Evolutionary conservation across 2,888 invertebrate genomes (phyloP).

Genomic region (Ethmia dodecea): DNA sequence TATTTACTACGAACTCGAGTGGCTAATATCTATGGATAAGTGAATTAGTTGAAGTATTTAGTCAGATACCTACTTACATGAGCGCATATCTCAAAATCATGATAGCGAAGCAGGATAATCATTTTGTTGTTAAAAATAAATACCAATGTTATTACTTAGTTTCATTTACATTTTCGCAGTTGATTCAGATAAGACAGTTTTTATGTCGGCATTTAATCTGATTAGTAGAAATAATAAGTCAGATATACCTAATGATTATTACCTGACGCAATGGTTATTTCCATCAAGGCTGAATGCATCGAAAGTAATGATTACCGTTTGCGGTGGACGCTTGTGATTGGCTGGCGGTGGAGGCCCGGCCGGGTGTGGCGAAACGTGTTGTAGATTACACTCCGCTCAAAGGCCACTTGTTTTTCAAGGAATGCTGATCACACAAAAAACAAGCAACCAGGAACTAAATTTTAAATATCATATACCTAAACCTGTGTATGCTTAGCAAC

Average conservation of each 20-base stretch:
- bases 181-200: no score
- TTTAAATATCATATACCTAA: background rate
- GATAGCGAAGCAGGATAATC: no score
- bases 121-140: no score
- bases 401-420: constrained; percentile 33
- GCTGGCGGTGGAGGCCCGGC: constrained; percentile 61
- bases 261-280: constrained; percentile 51
- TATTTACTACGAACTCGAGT: no score
- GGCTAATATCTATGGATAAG: no score
- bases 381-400: constrained; percentile 32
- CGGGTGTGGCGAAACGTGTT: constrained; percentile 63
- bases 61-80: no score
- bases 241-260: constrained; percentile 15
- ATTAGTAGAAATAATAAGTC: constrained; percentile 17
- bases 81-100: no score
- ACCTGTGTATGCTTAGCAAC: no score
- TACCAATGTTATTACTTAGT: no score
- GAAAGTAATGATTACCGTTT: constrained; percentile 57
- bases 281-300: constrained; percentile 52
- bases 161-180: no score
- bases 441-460: constrained; percentile 30
- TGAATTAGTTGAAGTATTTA: no score
- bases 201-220: no score
- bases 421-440: constrained; percentile 32
- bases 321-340: constrained; percentile 57